phyloP scores from a whole-genome alignment of 2,113 vertebrate species.

The Hemibagrus wyckioides region DNA sequence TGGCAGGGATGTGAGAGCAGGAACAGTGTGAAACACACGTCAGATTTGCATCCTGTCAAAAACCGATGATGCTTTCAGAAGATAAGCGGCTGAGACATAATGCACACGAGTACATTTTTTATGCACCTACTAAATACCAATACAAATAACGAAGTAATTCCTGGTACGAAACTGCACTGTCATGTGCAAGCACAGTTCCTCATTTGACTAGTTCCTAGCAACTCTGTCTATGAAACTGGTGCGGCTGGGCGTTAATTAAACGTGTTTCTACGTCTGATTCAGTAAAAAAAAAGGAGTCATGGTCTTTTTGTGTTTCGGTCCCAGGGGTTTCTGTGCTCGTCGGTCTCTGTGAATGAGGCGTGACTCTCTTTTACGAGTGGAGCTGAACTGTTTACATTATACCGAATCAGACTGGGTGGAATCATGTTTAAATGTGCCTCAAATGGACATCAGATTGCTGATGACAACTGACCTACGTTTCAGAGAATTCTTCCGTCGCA shows the following conservation, averaged over 20 bases:
- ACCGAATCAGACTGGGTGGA: not conserved
- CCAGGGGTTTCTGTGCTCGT: not conserved
- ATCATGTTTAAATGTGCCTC: not conserved
- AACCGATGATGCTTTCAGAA: not conserved
- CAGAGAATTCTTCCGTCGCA: not conserved
- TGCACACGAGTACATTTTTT: not conserved
- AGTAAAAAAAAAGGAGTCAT: not conserved
- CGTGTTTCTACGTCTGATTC: not conserved
- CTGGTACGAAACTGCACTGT: not conserved
- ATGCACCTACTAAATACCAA: not conserved
- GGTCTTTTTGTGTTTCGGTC: not conserved
- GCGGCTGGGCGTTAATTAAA: not conserved
- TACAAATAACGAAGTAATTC: not conserved
- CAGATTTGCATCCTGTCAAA: not conserved
- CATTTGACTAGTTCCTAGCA: not conserved
- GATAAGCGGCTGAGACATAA: not conserved
- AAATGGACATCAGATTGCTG: not conserved
- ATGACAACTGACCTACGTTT: not conserved
- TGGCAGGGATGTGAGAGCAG: not conserved
- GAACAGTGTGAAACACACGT: not conserved
- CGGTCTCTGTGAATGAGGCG: not conserved
- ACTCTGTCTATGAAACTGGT: not conserved
- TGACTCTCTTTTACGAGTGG: not conserved
- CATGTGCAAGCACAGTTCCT: not conserved
- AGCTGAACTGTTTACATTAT: not conserved